phyloP scores from a whole-genome alignment of 2,797 vertebrate species.

The Myotis vivesi region DNA sequence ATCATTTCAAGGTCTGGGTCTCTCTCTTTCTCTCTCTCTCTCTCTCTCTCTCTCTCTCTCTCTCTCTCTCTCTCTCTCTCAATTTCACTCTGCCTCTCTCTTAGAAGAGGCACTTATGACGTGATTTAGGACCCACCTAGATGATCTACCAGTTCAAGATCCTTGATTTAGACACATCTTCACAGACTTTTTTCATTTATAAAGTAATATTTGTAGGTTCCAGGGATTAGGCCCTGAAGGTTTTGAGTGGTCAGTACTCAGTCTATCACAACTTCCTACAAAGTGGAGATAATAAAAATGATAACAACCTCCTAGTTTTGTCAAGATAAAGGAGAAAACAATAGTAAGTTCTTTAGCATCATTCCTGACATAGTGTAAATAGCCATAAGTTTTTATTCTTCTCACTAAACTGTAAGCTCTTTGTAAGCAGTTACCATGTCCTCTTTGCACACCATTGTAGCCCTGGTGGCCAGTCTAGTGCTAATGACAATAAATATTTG shows the following conservation, averaged over 20 bases:
- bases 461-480: not conserved
- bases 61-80: not conserved
- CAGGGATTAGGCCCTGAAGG: not conserved
- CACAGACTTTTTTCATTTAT: not conserved
- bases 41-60: not conserved
- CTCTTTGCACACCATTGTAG: not conserved
- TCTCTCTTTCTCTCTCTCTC: not conserved
- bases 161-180: not conserved
- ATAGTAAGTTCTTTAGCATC: not conserved
- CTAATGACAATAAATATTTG: not conserved
- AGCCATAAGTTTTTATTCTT: not conserved
- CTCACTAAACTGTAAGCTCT: not conserved
- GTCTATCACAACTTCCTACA: not conserved
- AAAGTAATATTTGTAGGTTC: not conserved
- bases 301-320: not conserved
- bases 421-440: not conserved
- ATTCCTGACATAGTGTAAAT: not conserved
- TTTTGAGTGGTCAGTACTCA: not conserved
- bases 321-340: not conserved
- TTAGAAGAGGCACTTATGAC: not conserved
- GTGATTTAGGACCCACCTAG: not conserved
- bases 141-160: not conserved
- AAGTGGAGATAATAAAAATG: not conserved
- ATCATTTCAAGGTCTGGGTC: not conserved
- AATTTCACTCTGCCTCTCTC: not conserved